Evolutionary conservation across 2,113 vertebrate species (phyloP).

Genomic region (Eleginops maclovinus): DNA sequence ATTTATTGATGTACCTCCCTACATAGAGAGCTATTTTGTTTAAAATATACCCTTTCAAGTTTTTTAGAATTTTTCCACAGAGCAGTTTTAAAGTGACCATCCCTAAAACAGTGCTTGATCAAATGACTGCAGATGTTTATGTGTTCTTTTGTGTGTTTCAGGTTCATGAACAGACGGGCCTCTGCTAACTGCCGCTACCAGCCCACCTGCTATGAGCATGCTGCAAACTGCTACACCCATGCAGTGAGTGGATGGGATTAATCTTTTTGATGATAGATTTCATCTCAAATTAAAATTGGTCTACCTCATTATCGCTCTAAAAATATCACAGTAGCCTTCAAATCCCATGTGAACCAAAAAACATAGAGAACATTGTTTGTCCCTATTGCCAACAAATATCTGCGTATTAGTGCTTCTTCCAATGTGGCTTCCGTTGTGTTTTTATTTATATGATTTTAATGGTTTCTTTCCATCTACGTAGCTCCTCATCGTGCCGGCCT

Average conservation of each 20-base stretch:
- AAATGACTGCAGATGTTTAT: background rate
- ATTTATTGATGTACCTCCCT: too few species aligned
- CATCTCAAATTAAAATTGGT: background rate
- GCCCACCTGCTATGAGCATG: slow-evolving; percentile 97
- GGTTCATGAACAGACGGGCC: slow-evolving; percentile 98
- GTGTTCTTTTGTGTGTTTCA: slow-evolving; percentile 73
- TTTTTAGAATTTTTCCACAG: too few species aligned
- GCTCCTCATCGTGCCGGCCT: slow-evolving; percentile 91
- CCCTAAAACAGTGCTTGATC: background rate
- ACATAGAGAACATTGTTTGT: too few species aligned
- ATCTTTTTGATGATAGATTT: too few species aligned
- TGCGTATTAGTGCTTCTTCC: too few species aligned
- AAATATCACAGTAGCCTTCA: background rate
- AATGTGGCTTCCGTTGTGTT: too few species aligned
- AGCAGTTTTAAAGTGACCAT: too few species aligned
- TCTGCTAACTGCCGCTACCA: slow-evolving; percentile 97
- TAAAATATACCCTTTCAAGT: too few species aligned
- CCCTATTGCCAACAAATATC: too few species aligned
- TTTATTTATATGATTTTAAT: background rate
- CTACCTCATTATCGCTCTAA: background rate
- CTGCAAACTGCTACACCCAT: slow-evolving; percentile 99
- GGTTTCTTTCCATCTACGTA: background rate
- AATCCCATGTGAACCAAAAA: background rate
- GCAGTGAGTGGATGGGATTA: slow-evolving; percentile 85
- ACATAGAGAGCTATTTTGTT: too few species aligned